These are phyloP conservation scores for Drosophila borealis DNA, from an alignment of 2,888 invertebrate genomes.

Conservation along the genomic window DNA sequence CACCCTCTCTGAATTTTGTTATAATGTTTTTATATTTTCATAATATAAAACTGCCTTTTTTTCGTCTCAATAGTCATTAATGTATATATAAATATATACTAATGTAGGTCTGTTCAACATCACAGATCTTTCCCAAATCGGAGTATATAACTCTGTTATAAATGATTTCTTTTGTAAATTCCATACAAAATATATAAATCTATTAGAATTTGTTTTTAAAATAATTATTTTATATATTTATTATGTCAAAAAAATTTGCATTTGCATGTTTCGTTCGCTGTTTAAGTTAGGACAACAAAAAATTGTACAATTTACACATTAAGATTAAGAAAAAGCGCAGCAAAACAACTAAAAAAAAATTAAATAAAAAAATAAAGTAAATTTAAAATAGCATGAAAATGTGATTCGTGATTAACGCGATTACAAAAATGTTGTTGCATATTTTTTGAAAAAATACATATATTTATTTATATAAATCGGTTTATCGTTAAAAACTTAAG, in stretches of 20 bases:
- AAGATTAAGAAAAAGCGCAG: conserved; percentile 56
- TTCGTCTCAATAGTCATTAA: too few relatives aligned
- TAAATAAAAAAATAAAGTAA: conserved; percentile 22
- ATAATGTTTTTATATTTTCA: too few relatives aligned
- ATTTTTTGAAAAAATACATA: conserved; percentile 66
- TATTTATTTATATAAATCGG: conserved; percentile 1
- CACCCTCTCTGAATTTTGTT: too few relatives aligned
- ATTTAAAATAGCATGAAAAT: conserved; percentile 26
- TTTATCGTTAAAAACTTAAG: conserved; percentile 24
- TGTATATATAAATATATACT: too few relatives aligned
- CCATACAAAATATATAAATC: conserved; percentile 1
- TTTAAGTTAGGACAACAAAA: conserved; percentile 75
- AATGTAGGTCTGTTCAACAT: too few relatives aligned
- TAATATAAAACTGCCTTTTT: too few relatives aligned
- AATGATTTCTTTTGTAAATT: not conserved
- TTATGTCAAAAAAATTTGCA: conserved; percentile 73
- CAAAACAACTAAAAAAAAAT: conserved; percentile 49
- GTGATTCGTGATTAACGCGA: conserved; percentile 29
- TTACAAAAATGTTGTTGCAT: conserved; percentile 41
- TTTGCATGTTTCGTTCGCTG: conserved; percentile 64
- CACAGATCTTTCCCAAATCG: too few relatives aligned
- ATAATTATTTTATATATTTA: conserved; percentile 76
- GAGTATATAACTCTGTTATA: too few relatives aligned
- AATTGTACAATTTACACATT: conserved; percentile 79
- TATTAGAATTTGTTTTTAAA: conserved; percentile 58